Evolutionary conservation across 2,888 invertebrate genomes (phyloP), one percentile per base, ranked within the genome.

Genomic region (Drosophila macrothrix): DNA sequence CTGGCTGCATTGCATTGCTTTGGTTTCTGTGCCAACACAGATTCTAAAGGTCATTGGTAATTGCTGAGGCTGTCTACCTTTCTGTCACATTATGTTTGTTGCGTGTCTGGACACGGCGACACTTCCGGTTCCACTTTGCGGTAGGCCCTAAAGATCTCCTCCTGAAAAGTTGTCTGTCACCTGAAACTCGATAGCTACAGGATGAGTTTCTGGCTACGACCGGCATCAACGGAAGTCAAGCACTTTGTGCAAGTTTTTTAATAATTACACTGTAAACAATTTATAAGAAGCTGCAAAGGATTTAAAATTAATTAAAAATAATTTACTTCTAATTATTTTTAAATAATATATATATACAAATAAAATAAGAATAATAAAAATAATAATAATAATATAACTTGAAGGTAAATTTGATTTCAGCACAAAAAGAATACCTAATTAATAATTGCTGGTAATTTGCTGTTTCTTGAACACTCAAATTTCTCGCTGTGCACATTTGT

Each of bases 111-210:
- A 77, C 71, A 72, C 65, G 79, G 79, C 73, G 83, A 87, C 84
- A 91, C 91, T 91, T 90, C 91, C 90, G 90, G 86, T 90, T 91
- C 90, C 90, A 90, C 88, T 91, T 89, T 91, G 91, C 78, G 91
- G 90, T 86, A 66, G 62, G 73, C 67, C 77, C 84, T 71, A 78
- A 59, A 67, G 55, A 78, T 67, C 65, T 64, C 55, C 12, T 76
- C 73, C 35, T 46, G 25, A 76, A 78, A 67, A 35, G 59, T 50
- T 62, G 55, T 7, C 50, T 22, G 50, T 19, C 59, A 52, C 50
- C 58, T 72, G 82, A 73, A 89, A 89, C 73, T 58, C 64, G 82
- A 85, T 76, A 80, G 67, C 67, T 73, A 73, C 84, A 84, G 84
- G 82, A 82, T 82, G 82, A 82, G 69, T 75, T 64, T 62, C 62